Conservation (phyloP, 2,888 invertebrate genomes). For the Lottia gigantea region DNA sequence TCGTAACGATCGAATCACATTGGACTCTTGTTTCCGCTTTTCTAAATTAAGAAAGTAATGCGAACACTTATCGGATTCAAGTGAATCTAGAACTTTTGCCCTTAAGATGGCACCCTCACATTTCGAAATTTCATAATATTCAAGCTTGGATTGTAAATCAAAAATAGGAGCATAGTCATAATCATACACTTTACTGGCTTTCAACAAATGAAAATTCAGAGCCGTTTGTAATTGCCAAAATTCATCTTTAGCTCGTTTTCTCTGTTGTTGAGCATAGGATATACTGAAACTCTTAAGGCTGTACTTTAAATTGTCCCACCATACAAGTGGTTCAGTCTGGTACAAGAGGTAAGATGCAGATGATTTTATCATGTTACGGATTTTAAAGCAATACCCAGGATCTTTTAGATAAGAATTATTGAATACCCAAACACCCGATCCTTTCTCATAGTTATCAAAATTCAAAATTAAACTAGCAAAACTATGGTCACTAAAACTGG, state of each 20-base stretch:
- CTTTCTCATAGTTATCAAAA: not conserved
- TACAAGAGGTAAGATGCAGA: not conserved
- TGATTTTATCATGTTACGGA: not conserved
- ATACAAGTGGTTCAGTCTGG: not conserved
- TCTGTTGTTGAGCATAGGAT: not conserved
- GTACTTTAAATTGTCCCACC: not conserved
- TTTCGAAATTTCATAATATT: not conserved
- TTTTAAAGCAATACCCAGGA: not conserved
- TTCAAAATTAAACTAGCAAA: not conserved
- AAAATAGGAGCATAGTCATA: not conserved
- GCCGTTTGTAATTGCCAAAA: not conserved
- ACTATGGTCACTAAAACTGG: not conserved
- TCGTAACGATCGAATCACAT: not conserved
- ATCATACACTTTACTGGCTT: not conserved
- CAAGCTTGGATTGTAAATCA: not conserved
- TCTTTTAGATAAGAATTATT: not conserved
- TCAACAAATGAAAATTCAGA: not conserved
- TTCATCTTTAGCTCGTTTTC: not conserved
- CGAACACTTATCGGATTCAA: not conserved
- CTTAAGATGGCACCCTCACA: not conserved
- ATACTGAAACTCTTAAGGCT: not conserved
- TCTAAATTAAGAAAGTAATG: not conserved
- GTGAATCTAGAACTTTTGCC: not conserved
- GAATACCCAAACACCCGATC: not conserved
- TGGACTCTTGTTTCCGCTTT: not conserved